Base-by-base conservation (phyloP, 2,888 invertebrate species). In the Ichneumoninae sp. region DNA sequence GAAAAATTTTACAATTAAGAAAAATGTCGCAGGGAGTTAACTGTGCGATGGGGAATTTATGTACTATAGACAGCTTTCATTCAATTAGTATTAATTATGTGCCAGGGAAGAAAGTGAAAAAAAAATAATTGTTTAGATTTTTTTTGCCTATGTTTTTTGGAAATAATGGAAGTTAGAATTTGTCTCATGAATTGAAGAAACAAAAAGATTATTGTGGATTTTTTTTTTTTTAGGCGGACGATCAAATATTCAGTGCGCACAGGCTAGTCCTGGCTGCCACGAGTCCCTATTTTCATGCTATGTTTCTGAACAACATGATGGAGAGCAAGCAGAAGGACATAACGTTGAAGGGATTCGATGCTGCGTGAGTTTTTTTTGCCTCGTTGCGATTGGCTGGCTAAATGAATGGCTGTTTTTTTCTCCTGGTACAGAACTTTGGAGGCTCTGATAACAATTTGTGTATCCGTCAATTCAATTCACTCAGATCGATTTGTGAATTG, bases 291-390 rank as follows among this genome's bases (percentile, higher is more conserved):
- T 98, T 98, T 91, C 96, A 97, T 94, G 97, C 97, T 13, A 98
- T 98, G 98, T 98, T 98, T 92, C 97, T 97, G 36, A 96, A 96
- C 93, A 97, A 98, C 91, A 97, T 98, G 97, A 95, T 96, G 6
- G 98, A 98, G 94, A 96, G 97, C 87, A 96, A 96, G 86, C 96
- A 97, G 89, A 96, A 96, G 90, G 97, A 97, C 92, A 97, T 98
- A 71, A 96, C 96, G 63, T 96, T 98, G 94, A 96, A 97, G 91
- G 97, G 97, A 88, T 96, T 98, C 87, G 97, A 98, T 90, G 96
- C 97, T 47, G 95, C 95, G 97, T 97, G 94, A 94, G 95, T 88
- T 47, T 13, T 1, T 47, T 3, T 47, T 47, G 13, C 44, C 16
- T 47, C 3, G 44, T 44, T 44, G 16, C 3, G 16, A 16, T 47